These are phyloP conservation scores for Coregonus sp. DNA, from an alignment of 2,797 vertebrate species.

Conservation along the genomic window DNA sequence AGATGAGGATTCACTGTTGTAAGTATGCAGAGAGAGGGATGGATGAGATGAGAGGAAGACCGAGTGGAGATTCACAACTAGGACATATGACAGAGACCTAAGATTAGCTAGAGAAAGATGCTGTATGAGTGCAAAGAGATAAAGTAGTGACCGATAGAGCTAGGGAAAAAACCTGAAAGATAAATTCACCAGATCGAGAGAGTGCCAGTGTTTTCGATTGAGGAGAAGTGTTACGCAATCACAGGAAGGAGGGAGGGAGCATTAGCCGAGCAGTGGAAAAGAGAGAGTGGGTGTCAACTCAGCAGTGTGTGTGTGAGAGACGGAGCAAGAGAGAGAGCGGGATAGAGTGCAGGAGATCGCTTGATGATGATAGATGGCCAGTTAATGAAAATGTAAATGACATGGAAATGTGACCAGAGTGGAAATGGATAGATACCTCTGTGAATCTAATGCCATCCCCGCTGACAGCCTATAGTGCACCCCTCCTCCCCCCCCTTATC, in stretches of 20 bases:
- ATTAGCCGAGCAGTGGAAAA: no score
- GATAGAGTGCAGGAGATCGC: background rate
- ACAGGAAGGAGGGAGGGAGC: background rate
- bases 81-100: background rate
- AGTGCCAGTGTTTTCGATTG: background rate
- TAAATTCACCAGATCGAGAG: background rate
- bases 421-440: constrained; percentile 6
- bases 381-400: constrained; percentile 17
- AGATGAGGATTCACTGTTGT: constrained; percentile 9
- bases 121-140: constrained; percentile 6
- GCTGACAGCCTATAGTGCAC: background rate
- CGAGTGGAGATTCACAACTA: constrained; percentile 6
- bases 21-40: background rate
- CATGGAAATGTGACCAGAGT: constrained; percentile 6
- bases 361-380: constrained; percentile 8
- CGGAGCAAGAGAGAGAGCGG: background rate
- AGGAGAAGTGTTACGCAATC: background rate
- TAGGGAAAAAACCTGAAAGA: constrained; percentile 15
- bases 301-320: background rate
- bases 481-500: background rate
- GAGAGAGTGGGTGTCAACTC: constrained; percentile 1
- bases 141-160: background rate
- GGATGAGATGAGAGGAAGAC: background rate
- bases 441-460: background rate
- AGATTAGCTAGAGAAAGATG: background rate